Percentiles rank a stretch among this genome's conserved stretches.
Evolutionary conservation across 2,888 invertebrate species (phyloP).

Genomic region (Dryocosmus kuriphilus): DNA sequence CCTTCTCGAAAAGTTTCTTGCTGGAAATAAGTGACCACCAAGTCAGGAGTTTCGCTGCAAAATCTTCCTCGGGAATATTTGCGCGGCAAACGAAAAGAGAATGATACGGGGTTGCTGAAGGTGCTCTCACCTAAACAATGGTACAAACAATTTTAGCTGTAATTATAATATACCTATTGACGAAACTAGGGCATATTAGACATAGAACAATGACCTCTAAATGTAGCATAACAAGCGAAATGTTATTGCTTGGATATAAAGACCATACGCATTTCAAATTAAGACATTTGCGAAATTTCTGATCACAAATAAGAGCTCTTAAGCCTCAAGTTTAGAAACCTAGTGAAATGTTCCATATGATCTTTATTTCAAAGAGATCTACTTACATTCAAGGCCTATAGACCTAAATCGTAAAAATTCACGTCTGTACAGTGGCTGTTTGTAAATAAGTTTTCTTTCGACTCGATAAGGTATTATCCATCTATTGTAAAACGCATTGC

Average conservation of each 20-base stretch:
- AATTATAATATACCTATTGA: conserved; percentile 75
- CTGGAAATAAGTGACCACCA: conserved; percentile 29
- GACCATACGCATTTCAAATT: conserved; percentile 9
- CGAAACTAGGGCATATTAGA: conserved; percentile 40
- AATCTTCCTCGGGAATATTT: neutral
- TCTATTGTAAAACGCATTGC: conserved; percentile 67
- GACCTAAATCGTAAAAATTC: conserved; percentile 20
- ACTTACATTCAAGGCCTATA: conserved; percentile 33
- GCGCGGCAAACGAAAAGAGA: neutral
- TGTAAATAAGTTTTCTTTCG: conserved; percentile 69
- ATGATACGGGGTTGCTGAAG: conserved; percentile 22
- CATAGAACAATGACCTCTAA: conserved; percentile 35
- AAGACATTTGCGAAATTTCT: neutral
- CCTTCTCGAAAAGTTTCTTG: conserved; percentile 29
- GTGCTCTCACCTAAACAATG: conserved; percentile 73
- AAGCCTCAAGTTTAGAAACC: neutral
- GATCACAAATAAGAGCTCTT: neutral
- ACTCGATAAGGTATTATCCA: conserved; percentile 63
- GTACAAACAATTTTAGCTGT: conserved; percentile 76
- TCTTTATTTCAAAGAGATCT: conserved; percentile 42
- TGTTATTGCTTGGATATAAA: conserved; percentile 24
- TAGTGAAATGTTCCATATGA: conserved; percentile 37
- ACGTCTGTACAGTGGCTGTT: conserved; percentile 50
- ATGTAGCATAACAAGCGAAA: conserved; percentile 25
- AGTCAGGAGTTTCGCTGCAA: conserved; percentile 17